Conservation (phyloP, 2,113 vertebrate genomes). For the Eudyptes chrysolophus region DNA sequence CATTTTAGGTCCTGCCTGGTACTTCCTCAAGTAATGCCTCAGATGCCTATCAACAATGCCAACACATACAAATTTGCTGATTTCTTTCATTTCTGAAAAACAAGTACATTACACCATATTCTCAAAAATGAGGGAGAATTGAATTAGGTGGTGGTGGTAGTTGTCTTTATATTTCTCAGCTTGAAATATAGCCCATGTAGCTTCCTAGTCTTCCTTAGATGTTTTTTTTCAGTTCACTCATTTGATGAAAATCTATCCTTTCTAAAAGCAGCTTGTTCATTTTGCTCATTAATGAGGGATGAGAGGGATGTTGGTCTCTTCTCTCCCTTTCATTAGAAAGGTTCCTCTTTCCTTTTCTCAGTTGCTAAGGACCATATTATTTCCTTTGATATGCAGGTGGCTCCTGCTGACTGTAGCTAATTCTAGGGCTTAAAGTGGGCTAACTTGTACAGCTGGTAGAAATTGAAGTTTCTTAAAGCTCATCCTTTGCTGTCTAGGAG, state of each 20-base stretch:
- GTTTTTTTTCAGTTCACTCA: not conserved
- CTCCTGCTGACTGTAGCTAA: not conserved
- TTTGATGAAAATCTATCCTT: not conserved
- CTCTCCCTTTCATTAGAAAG: not conserved
- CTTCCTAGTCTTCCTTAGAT: not conserved
- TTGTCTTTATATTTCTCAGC: not conserved
- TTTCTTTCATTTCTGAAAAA: constrained; percentile 30
- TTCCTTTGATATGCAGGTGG: not conserved
- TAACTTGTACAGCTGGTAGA: not conserved
- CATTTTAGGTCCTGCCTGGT: not conserved
- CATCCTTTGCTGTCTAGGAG: not conserved
- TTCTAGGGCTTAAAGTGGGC: not conserved
- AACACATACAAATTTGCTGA: not conserved
- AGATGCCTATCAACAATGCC: constrained; percentile 30
- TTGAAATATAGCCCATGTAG: not conserved
- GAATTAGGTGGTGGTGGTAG: not conserved
- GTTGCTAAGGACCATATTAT: not conserved
- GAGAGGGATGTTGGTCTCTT: not conserved
- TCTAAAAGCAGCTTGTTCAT: not conserved
- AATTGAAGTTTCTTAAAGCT: not conserved
- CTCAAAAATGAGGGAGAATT: not conserved
- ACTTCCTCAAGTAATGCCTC: constrained; percentile 2
- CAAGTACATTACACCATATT: not conserved
- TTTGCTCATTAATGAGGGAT: not conserved
- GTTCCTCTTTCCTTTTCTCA: not conserved